Percentiles rank a stretch among this genome's conserved stretches.
Conservation (phyloP, 2,888 invertebrate genomes). For the Campoletis raptor region DNA sequence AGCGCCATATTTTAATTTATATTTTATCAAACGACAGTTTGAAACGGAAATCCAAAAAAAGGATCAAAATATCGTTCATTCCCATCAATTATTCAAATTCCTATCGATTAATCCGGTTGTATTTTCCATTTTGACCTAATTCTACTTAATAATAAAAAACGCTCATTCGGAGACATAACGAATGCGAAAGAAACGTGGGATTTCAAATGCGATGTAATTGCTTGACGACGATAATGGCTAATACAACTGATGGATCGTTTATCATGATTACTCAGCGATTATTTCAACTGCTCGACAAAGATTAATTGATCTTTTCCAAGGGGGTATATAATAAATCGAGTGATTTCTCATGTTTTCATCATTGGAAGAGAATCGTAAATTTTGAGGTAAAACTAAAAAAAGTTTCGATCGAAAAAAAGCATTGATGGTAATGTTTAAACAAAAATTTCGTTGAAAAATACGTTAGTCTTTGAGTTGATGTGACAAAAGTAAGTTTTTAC, state of each 20-base stretch:
- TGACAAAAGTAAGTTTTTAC: slow-evolving; percentile 23
- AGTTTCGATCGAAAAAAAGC: neutral
- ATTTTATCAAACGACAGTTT: neutral
- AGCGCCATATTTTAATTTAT: neutral
- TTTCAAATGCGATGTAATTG: neutral
- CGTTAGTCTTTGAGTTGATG: neutral
- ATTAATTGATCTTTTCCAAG: slow-evolving; percentile 22
- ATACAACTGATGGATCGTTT: slow-evolving; percentile 5
- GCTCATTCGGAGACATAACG: neutral
- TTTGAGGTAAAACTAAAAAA: slow-evolving; percentile 12
- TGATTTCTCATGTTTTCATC: slow-evolving; percentile 9
- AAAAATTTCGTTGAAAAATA: slow-evolving; percentile 12
- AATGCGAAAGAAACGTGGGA: neutral
- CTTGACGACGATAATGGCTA: slow-evolving; percentile 16
- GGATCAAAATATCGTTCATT: neutral
- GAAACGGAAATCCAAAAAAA: too few relatives aligned
- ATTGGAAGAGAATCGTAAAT: neutral
- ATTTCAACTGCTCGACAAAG: slow-evolving; percentile 25
- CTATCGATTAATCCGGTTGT: neutral
- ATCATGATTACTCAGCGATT: slow-evolving; percentile 32
- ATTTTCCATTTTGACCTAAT: neutral
- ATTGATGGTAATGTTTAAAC: slow-evolving; percentile 22
- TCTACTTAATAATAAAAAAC: neutral
- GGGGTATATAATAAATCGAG: slow-evolving; percentile 15
- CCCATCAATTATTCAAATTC: neutral